Base-by-base conservation (phyloP, 2,113 vertebrate genomes). In the Carassius carassius region DNA sequence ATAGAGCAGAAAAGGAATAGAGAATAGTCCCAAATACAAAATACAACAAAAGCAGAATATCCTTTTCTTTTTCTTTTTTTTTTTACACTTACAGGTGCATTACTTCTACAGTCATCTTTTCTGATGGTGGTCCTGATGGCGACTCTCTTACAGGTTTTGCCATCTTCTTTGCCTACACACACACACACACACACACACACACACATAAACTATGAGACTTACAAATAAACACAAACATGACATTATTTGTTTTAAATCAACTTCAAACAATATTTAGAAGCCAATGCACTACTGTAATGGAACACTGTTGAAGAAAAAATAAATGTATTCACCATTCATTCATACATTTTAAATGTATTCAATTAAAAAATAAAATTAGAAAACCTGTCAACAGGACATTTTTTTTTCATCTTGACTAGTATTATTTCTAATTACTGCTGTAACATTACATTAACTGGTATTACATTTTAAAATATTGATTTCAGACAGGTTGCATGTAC, bases 41-140 rank as follows among this genome's bases (percentile, higher is more conserved):
- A 29, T 29, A 29, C 29, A 29, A 29, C 29, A 29, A 2, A 29
- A 29, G 29, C 29, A 29, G 29, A 29, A 29, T 29, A 29, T 29
- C 29, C 29, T 29, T 2, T 29, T 29, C 29, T 29, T 29, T 29
- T 29, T 29, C 29, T 29, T 29, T 29, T 29, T 29, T 29, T 29
- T 74, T 74, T 78, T 4, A 4, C 84, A 90, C 97, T 96, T 94
- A 99, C 98, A 88, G 97, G 95, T 37, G 94, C 95, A 85, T 96
- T 96, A 92, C 97, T 99, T 90, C 95, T 92, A 90, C 98, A 99
- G 87, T 99, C 98, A 32, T 97, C 96, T 92, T 96, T 99, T 89
- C 96, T 94, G 90, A 99, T 96, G 37, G 97, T 94, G 72, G 97
- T 98, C 89, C 97, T 97, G 89, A 99, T 97, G 65, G 95, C 95